These are phyloP conservation scores for Suricata suricatta DNA, from an alignment of 2,113 vertebrate genomes.

Conservation along the genomic window DNA sequence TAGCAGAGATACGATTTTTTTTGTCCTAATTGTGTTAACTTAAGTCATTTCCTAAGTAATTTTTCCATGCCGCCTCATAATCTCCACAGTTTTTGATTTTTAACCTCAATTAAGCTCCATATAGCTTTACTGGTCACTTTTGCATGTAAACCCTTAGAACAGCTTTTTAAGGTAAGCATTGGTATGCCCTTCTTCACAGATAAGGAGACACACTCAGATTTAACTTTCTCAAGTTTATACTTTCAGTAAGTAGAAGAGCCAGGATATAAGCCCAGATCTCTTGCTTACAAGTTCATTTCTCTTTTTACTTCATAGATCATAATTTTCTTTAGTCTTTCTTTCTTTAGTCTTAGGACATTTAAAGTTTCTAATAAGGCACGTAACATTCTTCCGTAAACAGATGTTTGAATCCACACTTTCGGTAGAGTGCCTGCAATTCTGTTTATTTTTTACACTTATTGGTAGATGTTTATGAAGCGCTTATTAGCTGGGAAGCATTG, in stretches of 20 bases:
- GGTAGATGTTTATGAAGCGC: not conserved
- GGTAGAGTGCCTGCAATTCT: not conserved
- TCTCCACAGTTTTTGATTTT: not conserved
- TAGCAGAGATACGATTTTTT: not conserved
- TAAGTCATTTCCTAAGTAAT: not conserved
- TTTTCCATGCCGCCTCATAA: not conserved
- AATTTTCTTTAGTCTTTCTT: constrained; percentile 7
- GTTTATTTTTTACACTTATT: not conserved
- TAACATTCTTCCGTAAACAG: not conserved
- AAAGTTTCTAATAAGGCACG: constrained; percentile 22
- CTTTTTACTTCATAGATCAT: not conserved
- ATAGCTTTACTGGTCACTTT: not conserved
- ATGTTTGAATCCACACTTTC: not conserved
- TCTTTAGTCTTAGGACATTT: not conserved
- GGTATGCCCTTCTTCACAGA: not conserved
- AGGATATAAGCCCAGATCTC: not conserved
- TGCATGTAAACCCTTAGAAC: not conserved
- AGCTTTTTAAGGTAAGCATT: not conserved
- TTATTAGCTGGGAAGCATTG: not conserved
- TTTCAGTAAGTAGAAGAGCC: not conserved
- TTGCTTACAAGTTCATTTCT: constrained; percentile 16
- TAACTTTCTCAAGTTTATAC: not conserved
- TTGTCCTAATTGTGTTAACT: not conserved
- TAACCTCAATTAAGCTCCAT: not conserved
- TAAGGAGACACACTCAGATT: not conserved